Evolutionary conservation across 1,140 invertebrate genomes (phyloP), one percentile per base, ranked within the genome.

Genomic region (Cotesia vestalis): DNA sequence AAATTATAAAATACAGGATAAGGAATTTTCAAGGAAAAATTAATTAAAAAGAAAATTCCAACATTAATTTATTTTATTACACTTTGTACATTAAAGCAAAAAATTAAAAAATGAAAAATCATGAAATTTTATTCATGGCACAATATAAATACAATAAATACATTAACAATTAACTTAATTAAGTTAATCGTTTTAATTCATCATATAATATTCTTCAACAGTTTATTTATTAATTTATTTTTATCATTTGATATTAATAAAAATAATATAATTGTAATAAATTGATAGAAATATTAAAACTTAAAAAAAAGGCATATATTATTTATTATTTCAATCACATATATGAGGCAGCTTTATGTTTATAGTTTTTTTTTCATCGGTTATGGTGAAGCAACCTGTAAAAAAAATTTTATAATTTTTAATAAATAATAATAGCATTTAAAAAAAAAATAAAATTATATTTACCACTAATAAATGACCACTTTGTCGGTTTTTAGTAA

Each of bases 381-480:
- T 78, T 78, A 85, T 9, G 78, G 82, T 38, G 80, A 83, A 66
- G 80, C 82, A 27, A 84, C 79, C 82, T 84, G 66, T 12, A 83
- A 81, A 40, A 20, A 61, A 6, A 36, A 61, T 69, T 57, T 60
- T 38, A 53, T 34, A 52, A 63, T 17, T 55, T 46, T 59, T 36
- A 52, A 67, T 67, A 2, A 38, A 61, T 67, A 52, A 60, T 72
- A 66, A 51, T 9, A 60, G 57, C 36, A 12, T 17, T 51, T 4
- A 51, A 3, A 9, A 27, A 34, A 0, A 63, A n/a, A 38, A n/a
- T 36, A 1, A 51, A 35, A 27, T 4, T 4, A 34, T 55, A 67
- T 88, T 91, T 88, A 96, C 94, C 84, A 96, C 94, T 81, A 94
- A 89, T 70, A 96, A 88, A 86, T 95, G 91, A 68, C 94, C 94